Percentiles rank a stretch among this genome's conserved stretches.
phyloP scores from a whole-genome alignment of 2,113 vertebrate genomes.

The Myanophis thanlyinensis region DNA sequence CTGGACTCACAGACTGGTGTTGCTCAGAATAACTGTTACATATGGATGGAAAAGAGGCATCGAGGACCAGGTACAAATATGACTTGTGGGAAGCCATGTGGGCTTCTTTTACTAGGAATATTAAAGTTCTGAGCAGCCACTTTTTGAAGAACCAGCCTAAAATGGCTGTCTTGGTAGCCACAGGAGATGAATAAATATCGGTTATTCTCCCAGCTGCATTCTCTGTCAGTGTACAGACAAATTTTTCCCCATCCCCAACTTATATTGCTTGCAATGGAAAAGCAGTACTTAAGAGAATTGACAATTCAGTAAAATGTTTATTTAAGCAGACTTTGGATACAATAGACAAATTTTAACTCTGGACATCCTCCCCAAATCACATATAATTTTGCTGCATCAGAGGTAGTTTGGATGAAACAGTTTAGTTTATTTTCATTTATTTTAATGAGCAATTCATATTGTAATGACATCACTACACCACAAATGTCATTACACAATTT shows the following conservation, averaged over 20 bases:
- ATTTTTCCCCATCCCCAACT: slow-evolving; percentile 8
- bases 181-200: slow-evolving; percentile 33
- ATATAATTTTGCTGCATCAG: background rate
- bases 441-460: background rate
- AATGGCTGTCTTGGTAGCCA: slow-evolving; percentile 48
- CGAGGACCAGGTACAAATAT: slow-evolving; percentile 82
- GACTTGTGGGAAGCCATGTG: slow-evolving; percentile 17
- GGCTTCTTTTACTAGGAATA: slow-evolving; percentile 56
- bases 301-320: background rate
- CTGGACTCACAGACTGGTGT: slow-evolving; percentile 96
- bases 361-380: background rate
- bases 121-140: slow-evolving; percentile 43
- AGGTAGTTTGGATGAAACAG: background rate
- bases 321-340: background rate
- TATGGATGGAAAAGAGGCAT: slow-evolving; percentile 99
- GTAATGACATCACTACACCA: background rate
- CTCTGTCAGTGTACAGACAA: slow-evolving; percentile 20
- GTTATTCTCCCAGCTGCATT: slow-evolving; percentile 38
- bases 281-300: background rate
- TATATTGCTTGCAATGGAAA: slow-evolving; percentile 28
- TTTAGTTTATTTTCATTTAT: background rate
- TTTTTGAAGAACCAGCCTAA: slow-evolving; percentile 53
- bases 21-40: slow-evolving; percentile 99
- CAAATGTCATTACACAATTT: background rate
- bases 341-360: background rate